Conservation (phyloP, 2,113 vertebrate genomes). For the Neopipo cinnamomea region DNA sequence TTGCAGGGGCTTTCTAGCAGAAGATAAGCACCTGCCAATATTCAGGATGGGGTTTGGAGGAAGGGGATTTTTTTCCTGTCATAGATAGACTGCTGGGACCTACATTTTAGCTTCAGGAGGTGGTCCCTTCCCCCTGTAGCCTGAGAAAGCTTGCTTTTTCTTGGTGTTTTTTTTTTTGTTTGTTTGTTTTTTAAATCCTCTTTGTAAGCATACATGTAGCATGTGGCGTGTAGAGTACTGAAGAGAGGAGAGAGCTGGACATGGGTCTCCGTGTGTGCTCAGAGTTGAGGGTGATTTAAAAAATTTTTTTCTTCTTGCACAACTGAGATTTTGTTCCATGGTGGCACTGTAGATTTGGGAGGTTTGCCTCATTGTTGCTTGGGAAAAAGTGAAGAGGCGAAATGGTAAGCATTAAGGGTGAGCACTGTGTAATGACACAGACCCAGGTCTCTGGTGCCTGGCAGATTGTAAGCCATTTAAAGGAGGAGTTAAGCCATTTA, state of each 20-base stretch:
- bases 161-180: neutral
- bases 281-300: neutral
- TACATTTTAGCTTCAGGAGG: neutral
- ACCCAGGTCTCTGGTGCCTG: neutral
- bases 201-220: neutral
- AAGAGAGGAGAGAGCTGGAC: neutral
- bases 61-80: neutral
- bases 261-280: neutral
- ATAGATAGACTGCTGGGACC: neutral
- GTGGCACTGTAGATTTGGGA: neutral
- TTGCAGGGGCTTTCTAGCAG: neutral
- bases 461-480: neutral
- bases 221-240: neutral
- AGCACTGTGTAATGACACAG: neutral
- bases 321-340: neutral
- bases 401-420: neutral
- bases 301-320: neutral
- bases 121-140: neutral
- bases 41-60: neutral
- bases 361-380: neutral
- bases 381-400: neutral
- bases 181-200: neutral
- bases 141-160: neutral
- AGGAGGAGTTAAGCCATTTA: slow-evolving; percentile 6
- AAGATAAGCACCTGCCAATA: neutral